Base-by-base conservation (phyloP, 2,888 invertebrate genomes). In the Lithosia quadra region DNA sequence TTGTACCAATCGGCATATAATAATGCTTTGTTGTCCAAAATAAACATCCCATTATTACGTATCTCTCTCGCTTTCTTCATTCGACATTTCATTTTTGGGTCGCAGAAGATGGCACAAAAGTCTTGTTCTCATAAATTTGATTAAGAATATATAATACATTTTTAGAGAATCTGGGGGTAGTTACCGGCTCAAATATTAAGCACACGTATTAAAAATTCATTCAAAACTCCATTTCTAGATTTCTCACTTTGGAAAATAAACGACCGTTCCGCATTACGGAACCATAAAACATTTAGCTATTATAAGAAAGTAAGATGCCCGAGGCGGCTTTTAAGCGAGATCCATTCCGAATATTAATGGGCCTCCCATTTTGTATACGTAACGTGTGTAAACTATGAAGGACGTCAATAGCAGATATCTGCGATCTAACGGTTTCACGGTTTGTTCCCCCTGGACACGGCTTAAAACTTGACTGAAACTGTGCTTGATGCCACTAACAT, bases 331-430 rank as follows among this genome's bases (percentile, higher is more conserved):
- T 79, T 79, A 78, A 80, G 74, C 67, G 65, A 59, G 76, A 79
- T 81, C 75, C 77, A 78, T 82, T 81, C 74, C 72, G 77, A 83
- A 83, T 82, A 84, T 81, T 81, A 81, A 83, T 80, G 76, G 73
- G 72, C 70, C 63, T 68, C 67, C 61, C 58, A 53, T 72, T 72
- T 56, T 65, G 66, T 72, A 63, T 63, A 68, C 74, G 63, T 63
- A 67, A 74, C 33, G 65, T 58, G 61, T 73, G 63, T 62, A 71
- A 73, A 77, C 72, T 77, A 73, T 65, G 36, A 53, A 75, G 67
- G 61, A 71, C 73, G 77, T 75, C 77, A 75, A 81, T 83, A 77
- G 65, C 79, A 80, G 75, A 69, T 75, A 75, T 67, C 65, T 69
- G 67, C 73, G 74, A 63, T 39, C 58, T 56, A 39, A 57, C n/a